Percentiles rank a stretch among this genome's conserved stretches.
These are phyloP conservation scores for Lindbergichthys nudifrons DNA, from an alignment of 2,797 vertebrate species.

Conservation along the genomic window DNA sequence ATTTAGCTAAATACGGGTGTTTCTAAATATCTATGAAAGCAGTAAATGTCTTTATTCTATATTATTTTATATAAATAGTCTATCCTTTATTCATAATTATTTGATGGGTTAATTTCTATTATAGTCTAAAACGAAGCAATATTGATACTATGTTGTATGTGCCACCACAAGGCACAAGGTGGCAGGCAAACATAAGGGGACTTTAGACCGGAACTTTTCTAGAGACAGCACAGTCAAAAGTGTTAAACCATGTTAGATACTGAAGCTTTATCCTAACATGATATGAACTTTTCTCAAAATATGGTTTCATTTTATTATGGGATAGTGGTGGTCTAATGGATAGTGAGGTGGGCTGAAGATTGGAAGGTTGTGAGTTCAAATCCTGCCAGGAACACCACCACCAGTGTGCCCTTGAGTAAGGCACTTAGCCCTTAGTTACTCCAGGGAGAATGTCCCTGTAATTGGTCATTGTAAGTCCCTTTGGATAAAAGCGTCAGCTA, in stretches of 20 bases:
- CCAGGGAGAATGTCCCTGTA: too few relatives aligned
- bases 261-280: not conserved
- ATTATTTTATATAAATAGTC: not conserved
- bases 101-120: not conserved
- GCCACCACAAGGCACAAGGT: conserved; percentile 68
- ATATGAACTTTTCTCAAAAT: not conserved
- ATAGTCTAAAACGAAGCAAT: not conserved
- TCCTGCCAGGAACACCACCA: too few relatives aligned
- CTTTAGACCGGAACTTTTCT: not conserved
- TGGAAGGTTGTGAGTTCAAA: too few relatives aligned
- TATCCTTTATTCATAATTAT: not conserved
- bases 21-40: not conserved
- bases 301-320: not conserved
- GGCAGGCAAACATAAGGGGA: conserved; percentile 66
- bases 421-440: too few relatives aligned
- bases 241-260: not conserved
- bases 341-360: too few relatives aligned
- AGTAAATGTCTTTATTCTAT: not conserved
- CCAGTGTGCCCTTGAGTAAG: too few relatives aligned
- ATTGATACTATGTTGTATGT: not conserved
- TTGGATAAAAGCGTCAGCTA: too few relatives aligned
- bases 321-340: too few relatives aligned
- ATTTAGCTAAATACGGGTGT: not conserved
- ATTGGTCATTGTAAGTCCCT: too few relatives aligned
- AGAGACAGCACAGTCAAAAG: not conserved